Evolutionary conservation across 2,888 invertebrate species (phyloP), one percentile per base, ranked within the genome.

Genomic region (Yponomeuta sedellus): DNA sequence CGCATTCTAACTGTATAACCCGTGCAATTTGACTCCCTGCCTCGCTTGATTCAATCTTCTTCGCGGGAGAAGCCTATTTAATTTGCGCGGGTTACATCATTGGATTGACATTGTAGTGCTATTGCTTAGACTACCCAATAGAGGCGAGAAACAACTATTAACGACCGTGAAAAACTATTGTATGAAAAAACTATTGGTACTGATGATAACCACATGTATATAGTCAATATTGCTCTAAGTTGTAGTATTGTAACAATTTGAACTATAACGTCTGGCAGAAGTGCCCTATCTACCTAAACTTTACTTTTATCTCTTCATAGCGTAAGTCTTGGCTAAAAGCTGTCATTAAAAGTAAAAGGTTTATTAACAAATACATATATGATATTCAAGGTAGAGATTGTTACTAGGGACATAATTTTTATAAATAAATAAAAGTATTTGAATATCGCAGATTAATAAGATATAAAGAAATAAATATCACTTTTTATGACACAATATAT

Each of bases 331-430:
- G 88, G 85, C 86, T 86, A 88, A 86, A 87, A 82, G 86, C 84
- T 86, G 86, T 81, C 77, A 82, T 83, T 81, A 85, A 81, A 79
- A 76, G 74, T 76, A 77, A 83, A 85, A 59, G 56, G 84, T 87
- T 88, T 87, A 86, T 80, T 84, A 86, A 82, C 77, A 85, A 79
- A 74, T 75, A 34, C 34, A 34, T 34, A 81, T 87, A 88, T 84
- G 75, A 80, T 83, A 89, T 86, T 82, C 88, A 78, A 80, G 44
- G 90, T 90, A 91, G 90, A 85, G 76, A 86, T 91, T 91, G 91
- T 91, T 91, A 91, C 80, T 91, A 90, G 88, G 86, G 82, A 83
- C 87, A 85, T 87, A 88, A 83, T 88, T 90, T 89, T 89, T 89
- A 81, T 83, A 84, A 78, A 87, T 86, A 81, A 79, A 79, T 77